A percentile compares a stretch with the other conserved stretches of the same genome.
Conservation (phyloP, 2,113 vertebrate genomes). For the Tamias sibiricus region DNA sequence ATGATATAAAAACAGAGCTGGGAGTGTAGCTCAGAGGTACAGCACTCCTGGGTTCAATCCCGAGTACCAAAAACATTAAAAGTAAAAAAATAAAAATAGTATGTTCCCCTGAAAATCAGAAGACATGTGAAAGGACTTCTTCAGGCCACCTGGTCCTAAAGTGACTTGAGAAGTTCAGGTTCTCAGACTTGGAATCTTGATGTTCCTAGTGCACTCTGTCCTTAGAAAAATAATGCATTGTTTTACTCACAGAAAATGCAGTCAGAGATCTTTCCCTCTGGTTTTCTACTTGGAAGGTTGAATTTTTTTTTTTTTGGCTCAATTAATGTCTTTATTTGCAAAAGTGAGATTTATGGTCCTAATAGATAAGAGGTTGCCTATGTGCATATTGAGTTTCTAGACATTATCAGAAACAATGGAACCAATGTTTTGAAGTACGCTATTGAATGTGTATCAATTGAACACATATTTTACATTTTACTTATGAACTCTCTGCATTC, state of each 20-base stretch:
- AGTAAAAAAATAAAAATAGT: slow-evolving; percentile 27
- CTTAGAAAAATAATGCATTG: background rate
- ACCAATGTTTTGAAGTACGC: background rate
- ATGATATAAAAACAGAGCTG: too few species aligned
- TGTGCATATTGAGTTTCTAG: background rate
- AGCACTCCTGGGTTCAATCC: too few species aligned
- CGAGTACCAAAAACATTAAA: too few species aligned
- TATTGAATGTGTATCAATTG: background rate
- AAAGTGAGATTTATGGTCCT: background rate
- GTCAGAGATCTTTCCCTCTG: background rate
- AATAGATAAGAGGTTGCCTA: background rate
- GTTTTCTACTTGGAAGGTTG: slow-evolving; percentile 1
- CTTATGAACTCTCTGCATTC: background rate
- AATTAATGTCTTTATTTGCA: background rate
- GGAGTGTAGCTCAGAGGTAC: too few species aligned
- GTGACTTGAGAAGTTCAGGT: background rate
- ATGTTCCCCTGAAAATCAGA: background rate
- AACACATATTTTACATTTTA: background rate
- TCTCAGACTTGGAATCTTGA: slow-evolving; percentile 9
- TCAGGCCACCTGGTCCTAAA: background rate
- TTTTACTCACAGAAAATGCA: background rate
- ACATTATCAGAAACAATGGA: background rate
- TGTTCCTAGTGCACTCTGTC: background rate
- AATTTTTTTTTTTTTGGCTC: background rate
- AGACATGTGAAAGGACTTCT: slow-evolving; percentile 15